Evolutionary conservation across 2,797 vertebrate genomes (phyloP).

Genomic region (Varecia variegata): DNA sequence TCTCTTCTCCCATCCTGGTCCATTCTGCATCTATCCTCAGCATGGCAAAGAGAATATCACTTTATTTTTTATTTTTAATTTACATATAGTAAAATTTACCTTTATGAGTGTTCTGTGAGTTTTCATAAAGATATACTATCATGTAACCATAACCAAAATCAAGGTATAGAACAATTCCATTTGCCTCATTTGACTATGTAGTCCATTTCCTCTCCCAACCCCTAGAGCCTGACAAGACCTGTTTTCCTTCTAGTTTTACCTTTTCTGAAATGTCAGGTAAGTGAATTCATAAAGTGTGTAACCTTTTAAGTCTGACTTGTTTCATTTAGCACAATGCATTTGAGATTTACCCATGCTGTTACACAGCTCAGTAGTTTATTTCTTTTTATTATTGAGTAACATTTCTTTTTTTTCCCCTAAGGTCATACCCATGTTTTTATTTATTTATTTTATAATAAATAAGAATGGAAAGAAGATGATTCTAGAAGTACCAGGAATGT

Average conservation of each 20-base stretch:
- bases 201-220: background rate
- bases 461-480: background rate
- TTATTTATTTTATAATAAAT: background rate
- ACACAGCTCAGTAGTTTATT: background rate
- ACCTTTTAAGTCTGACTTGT: background rate
- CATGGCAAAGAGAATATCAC: background rate
- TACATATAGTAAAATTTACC: background rate
- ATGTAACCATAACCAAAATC: background rate
- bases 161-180: background rate
- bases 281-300: too few species aligned
- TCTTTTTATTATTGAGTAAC: background rate
- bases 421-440: background rate
- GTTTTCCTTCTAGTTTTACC: too few species aligned
- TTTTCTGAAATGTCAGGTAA: too few species aligned
- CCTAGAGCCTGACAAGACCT: background rate
- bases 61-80: background rate
- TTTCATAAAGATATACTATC: background rate
- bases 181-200: background rate
- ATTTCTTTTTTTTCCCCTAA: background rate
- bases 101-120: background rate
- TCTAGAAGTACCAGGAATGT: background rate
- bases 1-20: background rate
- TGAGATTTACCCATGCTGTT: background rate
- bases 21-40: background rate
- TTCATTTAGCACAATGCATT: background rate